Conservation (phyloP, 2,113 vertebrate species). For the Tyrannus savana region DNA sequence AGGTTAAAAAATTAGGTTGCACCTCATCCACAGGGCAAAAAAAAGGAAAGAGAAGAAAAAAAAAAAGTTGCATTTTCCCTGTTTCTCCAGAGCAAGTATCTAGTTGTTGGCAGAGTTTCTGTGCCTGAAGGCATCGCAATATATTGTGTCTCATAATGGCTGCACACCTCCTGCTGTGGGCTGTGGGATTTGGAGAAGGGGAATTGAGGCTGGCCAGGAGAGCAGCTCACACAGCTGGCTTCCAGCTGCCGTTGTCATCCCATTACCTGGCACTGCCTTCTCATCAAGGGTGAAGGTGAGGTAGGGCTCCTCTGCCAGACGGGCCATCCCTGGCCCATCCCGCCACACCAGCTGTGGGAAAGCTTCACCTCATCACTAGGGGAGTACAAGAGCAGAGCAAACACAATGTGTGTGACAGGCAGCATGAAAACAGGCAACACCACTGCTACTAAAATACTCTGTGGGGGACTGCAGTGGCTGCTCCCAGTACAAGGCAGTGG, state of each 20-base stretch:
- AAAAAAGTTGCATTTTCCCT: background rate
- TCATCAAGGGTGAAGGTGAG: background rate
- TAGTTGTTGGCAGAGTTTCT: slow-evolving; percentile 16
- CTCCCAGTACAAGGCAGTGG: background rate
- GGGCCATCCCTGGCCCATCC: background rate
- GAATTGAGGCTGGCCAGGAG: background rate
- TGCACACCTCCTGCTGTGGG: slow-evolving; percentile 21
- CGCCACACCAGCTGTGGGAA: fast-evolving
- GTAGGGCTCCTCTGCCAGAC: background rate
- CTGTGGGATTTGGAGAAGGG: slow-evolving; percentile 10
- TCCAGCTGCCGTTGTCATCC: background rate
- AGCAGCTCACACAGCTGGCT: background rate
- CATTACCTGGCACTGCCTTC: background rate
- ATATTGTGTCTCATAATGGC: background rate
- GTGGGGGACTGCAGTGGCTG: fast-evolving
- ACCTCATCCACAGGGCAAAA: background rate
- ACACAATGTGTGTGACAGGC: background rate
- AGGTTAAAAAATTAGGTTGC: slow-evolving; percentile 51
- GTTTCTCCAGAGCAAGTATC: background rate
- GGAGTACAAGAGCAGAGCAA: background rate
- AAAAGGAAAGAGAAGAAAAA: background rate
- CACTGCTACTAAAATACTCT: background rate
- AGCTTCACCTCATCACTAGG: background rate
- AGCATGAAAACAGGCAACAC: background rate
- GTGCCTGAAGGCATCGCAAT: background rate